Evolutionary conservation across 64 coral and sea anemone genomes (phyloP), one percentile per base, ranked within the genome.

Genomic region (Porites lutea): DNA sequence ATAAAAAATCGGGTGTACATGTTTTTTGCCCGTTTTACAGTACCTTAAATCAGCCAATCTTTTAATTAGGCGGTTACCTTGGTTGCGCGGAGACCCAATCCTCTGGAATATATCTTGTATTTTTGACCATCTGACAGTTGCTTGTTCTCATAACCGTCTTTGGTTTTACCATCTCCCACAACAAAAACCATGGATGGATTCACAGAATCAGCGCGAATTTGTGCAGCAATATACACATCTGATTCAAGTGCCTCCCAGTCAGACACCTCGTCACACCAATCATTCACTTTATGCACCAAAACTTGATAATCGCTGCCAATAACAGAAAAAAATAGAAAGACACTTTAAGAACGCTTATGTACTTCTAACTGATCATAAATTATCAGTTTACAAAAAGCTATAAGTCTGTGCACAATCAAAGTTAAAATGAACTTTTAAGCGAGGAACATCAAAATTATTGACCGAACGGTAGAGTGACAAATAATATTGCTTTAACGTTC

Each of bases 101-200:
- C 82, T 85, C 82, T 85, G 82, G 59, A 67, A 65, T 85, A 85
- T 46, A 85, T 47, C 2, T 85, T 85, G 67, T 85, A 85, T 49
- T 62, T 85, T 13, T 62, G 43, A 18, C 52, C 59, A 67, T 16
- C 18, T 48, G 43, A 48, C 44, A 85, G 60, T 46, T 85, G 18
- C 8, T 49, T 67, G 43, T 85, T 85, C 37, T 19, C 59, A 14
- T 67, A 68, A 48, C 67, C 67, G 2, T 9, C 59, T 3, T 67
- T 49, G 0, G 22, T 67, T 46, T 85, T 12, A 12, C 23, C 82
- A 46, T 85, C 82, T 13, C 82, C 82, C 45, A 85, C 19, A 48
- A 85, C 82, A 48, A 85, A 65, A 27, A 27, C 21, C n/a, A 1
- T 71, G 7, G 68, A 71, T 8, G 21, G 22, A 44, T 71, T 44